Percentiles rank a stretch among this genome's conserved stretches.
These are phyloP conservation scores for Seladonia tumulorum DNA, from an alignment of 2,888 invertebrate genomes.

Conservation along the genomic window DNA sequence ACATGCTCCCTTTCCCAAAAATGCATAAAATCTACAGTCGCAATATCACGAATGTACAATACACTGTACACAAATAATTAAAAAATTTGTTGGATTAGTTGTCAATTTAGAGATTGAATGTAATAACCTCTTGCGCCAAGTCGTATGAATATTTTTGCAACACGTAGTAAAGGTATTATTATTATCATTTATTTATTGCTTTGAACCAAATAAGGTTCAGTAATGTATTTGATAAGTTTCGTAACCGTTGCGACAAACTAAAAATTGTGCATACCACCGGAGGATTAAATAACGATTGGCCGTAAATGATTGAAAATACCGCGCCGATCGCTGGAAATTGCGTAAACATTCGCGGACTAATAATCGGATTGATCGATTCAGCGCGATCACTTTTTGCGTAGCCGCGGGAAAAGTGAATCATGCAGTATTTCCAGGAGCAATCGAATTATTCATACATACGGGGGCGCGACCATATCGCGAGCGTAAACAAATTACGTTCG, in stretches of 20 bases:
- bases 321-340: neutral
- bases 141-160: too few relatives aligned
- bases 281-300: neutral
- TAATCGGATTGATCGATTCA: neutral
- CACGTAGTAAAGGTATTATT: neutral
- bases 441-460: neutral
- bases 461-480: neutral
- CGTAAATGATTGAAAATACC: neutral
- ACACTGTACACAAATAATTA: too few relatives aligned
- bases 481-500: neutral
- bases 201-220: too few relatives aligned
- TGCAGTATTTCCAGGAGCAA: neutral
- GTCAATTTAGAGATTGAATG: neutral
- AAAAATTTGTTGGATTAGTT: neutral
- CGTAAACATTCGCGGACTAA: neutral
- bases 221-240: neutral
- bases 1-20: too few relatives aligned
- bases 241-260: neutral
- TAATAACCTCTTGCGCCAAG: too few relatives aligned
- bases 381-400: neutral
- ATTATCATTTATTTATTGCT: too few relatives aligned
- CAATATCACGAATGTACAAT: too few relatives aligned
- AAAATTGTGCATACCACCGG: neutral
- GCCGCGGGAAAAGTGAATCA: conserved; percentile 2
- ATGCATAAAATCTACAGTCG: too few relatives aligned